Evolutionary conservation across 2,888 invertebrate genomes (phyloP), one percentile per base, ranked within the genome.

Genomic region (Alloscopus bannaensis): DNA sequence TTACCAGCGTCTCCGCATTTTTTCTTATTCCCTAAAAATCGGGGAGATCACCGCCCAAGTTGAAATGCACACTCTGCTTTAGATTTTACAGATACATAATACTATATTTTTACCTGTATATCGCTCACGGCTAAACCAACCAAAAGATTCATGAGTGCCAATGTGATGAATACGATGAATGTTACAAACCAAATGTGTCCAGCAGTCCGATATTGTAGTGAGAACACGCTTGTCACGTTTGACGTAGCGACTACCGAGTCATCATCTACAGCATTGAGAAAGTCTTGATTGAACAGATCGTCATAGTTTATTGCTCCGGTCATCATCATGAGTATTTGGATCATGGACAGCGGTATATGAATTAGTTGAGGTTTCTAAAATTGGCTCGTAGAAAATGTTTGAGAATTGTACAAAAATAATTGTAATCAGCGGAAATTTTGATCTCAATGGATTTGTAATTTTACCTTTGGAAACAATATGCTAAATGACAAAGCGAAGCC

Each of bases 401-500:
- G 3, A 55, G 3, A 55, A 18, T n/a, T 42, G 22, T 28, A 28
- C 8, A 13, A 62, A 42, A 31, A 8, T 11, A 60, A 3, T 60
- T 36, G 13, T 36, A 36, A 36, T 36, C 36, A 13, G 36, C 36
- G 6, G 11, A 47, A 6, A 47, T 47, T 36, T 36, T 8, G 36
- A 3, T 47, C n/a, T 47, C 47, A 47, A n/a, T n/a, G 22, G 6
- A 26, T 24, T n/a, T 22, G 16, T 20, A n/a, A n/a, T 47, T 70
- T 69, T 80, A 84, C 83, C 31, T 40, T 22, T n/a, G 81, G 80
- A 55, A 84, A 84, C 4, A 84, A 66, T n/a, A 84, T 69, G 22
- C 73, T 77, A 57, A 77, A 84, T 0, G 84, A 82, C 76, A 82
- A 80, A 2, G 84, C 81, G 71, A 84, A 84, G 18, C 81, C 84